Evolutionary conservation across 2,113 vertebrate species (phyloP).

Genomic region (Datnioides undecimradiatus): DNA sequence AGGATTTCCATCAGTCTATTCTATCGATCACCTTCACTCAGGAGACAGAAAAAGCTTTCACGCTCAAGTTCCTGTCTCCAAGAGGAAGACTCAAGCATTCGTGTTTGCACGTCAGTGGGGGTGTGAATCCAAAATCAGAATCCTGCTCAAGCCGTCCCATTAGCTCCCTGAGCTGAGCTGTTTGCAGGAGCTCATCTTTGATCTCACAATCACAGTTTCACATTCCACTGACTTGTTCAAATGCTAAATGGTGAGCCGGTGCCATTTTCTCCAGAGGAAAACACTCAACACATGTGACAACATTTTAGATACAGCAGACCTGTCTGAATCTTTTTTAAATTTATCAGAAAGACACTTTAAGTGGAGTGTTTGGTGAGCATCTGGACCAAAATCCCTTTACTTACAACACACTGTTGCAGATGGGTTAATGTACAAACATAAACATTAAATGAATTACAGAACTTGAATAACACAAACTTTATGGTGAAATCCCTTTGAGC

Average conservation of each 20-base stretch:
- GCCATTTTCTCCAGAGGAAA: conserved; percentile 19
- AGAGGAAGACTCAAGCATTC: background rate
- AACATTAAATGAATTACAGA: too few species aligned
- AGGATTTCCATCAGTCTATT: background rate
- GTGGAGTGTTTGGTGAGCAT: too few species aligned
- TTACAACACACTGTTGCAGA: background rate
- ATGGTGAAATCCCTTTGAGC: background rate
- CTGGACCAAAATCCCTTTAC: background rate
- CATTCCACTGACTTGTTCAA: conserved; percentile 14
- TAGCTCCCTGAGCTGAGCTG: conserved; percentile 13
- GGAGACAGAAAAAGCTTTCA: conserved; percentile 45
- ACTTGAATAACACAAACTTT: too few species aligned
- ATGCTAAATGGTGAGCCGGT: conserved; percentile 17
- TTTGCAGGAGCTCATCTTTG: background rate
- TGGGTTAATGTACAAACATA: background rate
- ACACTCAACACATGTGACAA: conserved; percentile 9
- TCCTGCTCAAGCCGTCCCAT: conserved; percentile 9
- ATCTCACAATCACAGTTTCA: conserved; percentile 23
- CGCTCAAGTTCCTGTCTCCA: conserved; percentile 1
- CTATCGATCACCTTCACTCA: conserved; percentile 25
- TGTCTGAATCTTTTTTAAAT: background rate
- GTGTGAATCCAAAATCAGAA: conserved; percentile 9
- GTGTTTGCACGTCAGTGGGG: conserved; percentile 23
- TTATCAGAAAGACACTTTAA: background rate
- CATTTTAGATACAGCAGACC: background rate